Percentiles rank a stretch among this genome's conserved stretches.
phyloP scores from a whole-genome alignment of 2,888 invertebrate genomes.

The Diarsia dahlii region DNA sequence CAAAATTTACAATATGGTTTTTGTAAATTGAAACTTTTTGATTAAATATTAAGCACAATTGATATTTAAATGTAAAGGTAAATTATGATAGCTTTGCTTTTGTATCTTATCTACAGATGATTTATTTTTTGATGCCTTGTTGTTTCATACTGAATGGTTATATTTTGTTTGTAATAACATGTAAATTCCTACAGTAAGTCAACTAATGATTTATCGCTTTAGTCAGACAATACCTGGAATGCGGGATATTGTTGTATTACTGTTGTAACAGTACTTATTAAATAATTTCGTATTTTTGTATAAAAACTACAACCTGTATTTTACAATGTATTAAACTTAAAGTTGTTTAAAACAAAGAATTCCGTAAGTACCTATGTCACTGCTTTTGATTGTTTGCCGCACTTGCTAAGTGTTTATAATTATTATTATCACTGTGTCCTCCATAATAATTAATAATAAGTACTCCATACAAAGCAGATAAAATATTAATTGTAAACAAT shows the following conservation, averaged over 20 bases:
- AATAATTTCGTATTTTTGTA: slow-evolving; percentile 32
- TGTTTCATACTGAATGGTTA: slow-evolving; percentile 47
- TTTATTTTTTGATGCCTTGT: slow-evolving; percentile 63
- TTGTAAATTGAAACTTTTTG: slow-evolving; percentile 40
- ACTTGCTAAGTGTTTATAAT: slow-evolving; percentile 29
- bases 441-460: slow-evolving; percentile 15
- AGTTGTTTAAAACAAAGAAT: slow-evolving; percentile 34
- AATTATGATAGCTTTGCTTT: slow-evolving; percentile 44
- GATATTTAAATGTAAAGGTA: slow-evolving; percentile 50
- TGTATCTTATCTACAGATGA: slow-evolving; percentile 50
- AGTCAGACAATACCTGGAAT: slow-evolving; percentile 17
- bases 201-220: slow-evolving; percentile 19
- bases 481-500: slow-evolving; percentile 11
- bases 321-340: slow-evolving; percentile 8
- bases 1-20: slow-evolving; percentile 43
- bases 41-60: slow-evolving; percentile 54
- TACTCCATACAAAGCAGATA: slow-evolving; percentile 21
- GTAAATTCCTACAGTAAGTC: slow-evolving; percentile 39
- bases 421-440: slow-evolving; percentile 32
- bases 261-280: slow-evolving; percentile 27
- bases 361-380: slow-evolving; percentile 36
- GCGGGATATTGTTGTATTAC: slow-evolving; percentile 18
- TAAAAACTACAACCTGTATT: slow-evolving; percentile 17
- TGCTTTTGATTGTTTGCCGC: slow-evolving; percentile 32
- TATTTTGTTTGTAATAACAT: slow-evolving; percentile 49